Evolutionary conservation across 2,797 vertebrate species (phyloP), one percentile per base, ranked within the genome.

Genomic region (Sebastolobus alascanus): DNA sequence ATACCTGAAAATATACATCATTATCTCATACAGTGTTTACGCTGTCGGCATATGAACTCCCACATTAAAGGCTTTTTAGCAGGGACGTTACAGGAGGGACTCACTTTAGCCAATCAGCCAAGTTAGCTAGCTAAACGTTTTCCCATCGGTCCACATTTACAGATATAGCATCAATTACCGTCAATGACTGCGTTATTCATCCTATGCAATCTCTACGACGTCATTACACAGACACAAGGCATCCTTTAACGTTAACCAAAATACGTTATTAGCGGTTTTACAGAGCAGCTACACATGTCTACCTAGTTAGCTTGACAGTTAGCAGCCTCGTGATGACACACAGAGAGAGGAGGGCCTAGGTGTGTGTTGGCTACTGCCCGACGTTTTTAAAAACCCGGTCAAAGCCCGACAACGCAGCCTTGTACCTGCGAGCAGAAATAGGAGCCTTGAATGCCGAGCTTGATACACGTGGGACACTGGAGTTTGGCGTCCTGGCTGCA

Each of bases 361-460:
- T 54, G 52, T 43, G 65, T 25, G 59, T 4, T 6, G 13, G 66
- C 52, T 25, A 29, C 60, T 67, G 31, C 9, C 9, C 27, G 11
- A 5, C 29, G 52, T 73, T 65, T 59, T 0, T 7, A 18, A 46
- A 6, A 8, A n/a, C 37, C 20, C 4, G 25, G 65, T 55, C 13
- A 22, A 35, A 20, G 55, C 13, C 18, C 2, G 16, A 8, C 68
- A 68, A 77, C 14, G 38, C 43, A 55, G 46, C 74, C 74, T 11
- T 16, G 78, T 93, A 99, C 98, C 98, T 99, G 98, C 25, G 98
- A 99, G 83, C 98, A 99, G 96, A 99, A 99, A 92, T 98, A 99
- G 33, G 98, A 99, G 86, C 98, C 97, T 84, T 98, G 97, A 81
- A 99, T 98, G 27, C 97, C 98, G 82, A 99, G 97, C 94, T 99